phyloP scores from a whole-genome alignment of 2,888 invertebrate genomes.

The Hoplodrina blanda region DNA sequence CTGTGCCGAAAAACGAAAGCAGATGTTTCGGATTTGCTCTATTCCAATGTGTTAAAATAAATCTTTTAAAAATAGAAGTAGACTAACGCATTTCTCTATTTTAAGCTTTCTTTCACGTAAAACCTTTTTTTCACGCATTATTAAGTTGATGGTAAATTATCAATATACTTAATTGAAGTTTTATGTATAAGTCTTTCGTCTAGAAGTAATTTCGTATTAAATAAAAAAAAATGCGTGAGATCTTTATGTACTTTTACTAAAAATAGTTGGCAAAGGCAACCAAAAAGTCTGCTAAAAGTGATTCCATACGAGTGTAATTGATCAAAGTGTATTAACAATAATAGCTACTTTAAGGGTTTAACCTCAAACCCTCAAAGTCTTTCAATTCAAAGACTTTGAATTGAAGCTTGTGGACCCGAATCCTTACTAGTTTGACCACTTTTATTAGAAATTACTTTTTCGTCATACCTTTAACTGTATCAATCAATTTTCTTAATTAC shows the following conservation, averaged over 20 bases:
- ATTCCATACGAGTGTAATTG: conserved; percentile 4
- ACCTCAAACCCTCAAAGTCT: no score
- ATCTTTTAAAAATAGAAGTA: conserved; percentile 1
- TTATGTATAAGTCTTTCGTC: conserved; percentile 8
- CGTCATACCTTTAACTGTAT: neutral
- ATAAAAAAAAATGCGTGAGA: conserved; percentile 33
- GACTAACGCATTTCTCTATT: conserved; percentile 16
- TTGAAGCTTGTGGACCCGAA: neutral
- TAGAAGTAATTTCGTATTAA: conserved; percentile 26
- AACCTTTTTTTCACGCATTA: conserved; percentile 19
- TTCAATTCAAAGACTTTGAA: neutral
- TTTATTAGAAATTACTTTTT: conserved; percentile 7
- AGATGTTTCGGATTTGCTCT: neutral
- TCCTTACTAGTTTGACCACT: conserved; percentile 5
- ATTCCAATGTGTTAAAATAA: conserved; percentile 10
- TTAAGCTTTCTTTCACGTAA: conserved; percentile 9
- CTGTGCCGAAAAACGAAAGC: neutral
- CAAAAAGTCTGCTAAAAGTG: conserved; percentile 10
- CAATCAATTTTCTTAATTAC: conserved; percentile 37
- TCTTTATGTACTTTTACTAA: conserved; percentile 21
- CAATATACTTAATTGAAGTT: conserved; percentile 22
- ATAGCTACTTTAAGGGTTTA: neutral
- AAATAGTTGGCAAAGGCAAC: conserved; percentile 17
- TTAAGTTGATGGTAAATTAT: conserved; percentile 28
- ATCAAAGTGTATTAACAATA: neutral